Conservation (phyloP, 35 echinoderm and acorn worm species). For the Patiria miniata region DNA sequence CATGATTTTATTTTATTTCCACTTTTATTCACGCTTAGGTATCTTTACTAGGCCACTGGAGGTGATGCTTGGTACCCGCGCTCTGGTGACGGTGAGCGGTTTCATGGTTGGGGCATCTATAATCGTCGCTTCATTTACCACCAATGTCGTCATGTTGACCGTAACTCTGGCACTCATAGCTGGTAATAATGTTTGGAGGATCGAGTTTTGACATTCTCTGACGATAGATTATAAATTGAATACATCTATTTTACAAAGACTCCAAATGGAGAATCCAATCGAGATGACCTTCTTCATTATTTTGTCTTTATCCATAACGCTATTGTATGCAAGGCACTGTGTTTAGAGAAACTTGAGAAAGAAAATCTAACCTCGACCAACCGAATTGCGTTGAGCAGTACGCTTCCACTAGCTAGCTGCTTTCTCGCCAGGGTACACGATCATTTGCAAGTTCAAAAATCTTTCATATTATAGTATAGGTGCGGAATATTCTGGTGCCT, state of each 20-base stretch:
- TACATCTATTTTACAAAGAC: background rate
- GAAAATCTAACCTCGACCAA: no score
- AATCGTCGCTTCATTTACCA: background rate
- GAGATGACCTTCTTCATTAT: background rate
- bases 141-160: background rate
- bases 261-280: background rate
- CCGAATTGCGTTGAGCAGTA: no score
- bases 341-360: no score
- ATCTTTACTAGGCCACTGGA: no score
- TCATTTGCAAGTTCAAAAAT: no score
- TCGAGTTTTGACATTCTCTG: background rate
- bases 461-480: no score
- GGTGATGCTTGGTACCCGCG: background rate
- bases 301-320: background rate
- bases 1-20: no score
- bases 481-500: no score
- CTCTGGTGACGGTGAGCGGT: background rate
- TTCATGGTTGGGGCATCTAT: background rate
- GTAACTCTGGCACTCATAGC: background rate
- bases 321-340: no score
- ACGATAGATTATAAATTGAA: background rate
- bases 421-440: no score
- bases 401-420: no score
- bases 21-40: no score
- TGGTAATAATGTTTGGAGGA: background rate